Evolutionary conservation across 2,797 vertebrate species (phyloP).

Genomic region (Sebastolobus altivelis): DNA sequence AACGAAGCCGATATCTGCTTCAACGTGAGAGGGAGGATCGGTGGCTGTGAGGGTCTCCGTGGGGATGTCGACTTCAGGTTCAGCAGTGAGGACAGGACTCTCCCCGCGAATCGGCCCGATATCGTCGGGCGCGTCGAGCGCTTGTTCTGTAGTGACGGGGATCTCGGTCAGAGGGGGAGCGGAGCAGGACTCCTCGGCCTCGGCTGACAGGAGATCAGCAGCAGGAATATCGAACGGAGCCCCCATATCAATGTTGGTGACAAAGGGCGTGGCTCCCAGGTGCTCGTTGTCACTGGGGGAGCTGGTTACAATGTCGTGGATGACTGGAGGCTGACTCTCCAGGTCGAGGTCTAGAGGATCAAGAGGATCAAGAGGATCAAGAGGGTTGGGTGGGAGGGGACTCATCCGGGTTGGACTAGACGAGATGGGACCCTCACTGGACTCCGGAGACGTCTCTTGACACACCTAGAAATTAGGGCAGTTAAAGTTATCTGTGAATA

Average conservation of each 20-base stretch:
- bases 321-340: slow-evolving; percentile 84
- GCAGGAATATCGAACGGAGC: slow-evolving; percentile 61
- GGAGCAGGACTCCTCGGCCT: slow-evolving; percentile 47
- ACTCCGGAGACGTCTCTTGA: slow-evolving; percentile 83
- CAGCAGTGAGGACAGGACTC: slow-evolving; percentile 31
- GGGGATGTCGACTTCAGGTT: slow-evolving; percentile 41
- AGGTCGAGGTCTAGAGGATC: slow-evolving; percentile 66
- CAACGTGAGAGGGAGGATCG: slow-evolving; percentile 33
- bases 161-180: slow-evolving; percentile 25
- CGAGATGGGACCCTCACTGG: slow-evolving; percentile 73
- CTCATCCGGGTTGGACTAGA: slow-evolving; percentile 69
- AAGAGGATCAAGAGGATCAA: slow-evolving; percentile 25
- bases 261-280: slow-evolving; percentile 79
- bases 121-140: slow-evolving; percentile 53
- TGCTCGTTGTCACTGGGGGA: slow-evolving; percentile 84
- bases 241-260: slow-evolving; percentile 75
- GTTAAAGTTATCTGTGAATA: background rate
- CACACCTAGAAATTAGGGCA: slow-evolving; percentile 75
- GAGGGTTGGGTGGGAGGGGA: slow-evolving; percentile 49
- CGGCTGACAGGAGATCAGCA: slow-evolving; percentile 37
- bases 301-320: slow-evolving; percentile 84
- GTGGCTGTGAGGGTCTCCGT: slow-evolving; percentile 60
- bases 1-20: slow-evolving; percentile 42
- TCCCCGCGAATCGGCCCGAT: slow-evolving; percentile 23
- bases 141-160: slow-evolving; percentile 26